A percentile compares a stretch with the other conserved stretches of the same genome.
These are phyloP conservation scores for Brachystomella parvula DNA, from an alignment of 1,140 invertebrate species.

Conservation along the genomic window DNA sequence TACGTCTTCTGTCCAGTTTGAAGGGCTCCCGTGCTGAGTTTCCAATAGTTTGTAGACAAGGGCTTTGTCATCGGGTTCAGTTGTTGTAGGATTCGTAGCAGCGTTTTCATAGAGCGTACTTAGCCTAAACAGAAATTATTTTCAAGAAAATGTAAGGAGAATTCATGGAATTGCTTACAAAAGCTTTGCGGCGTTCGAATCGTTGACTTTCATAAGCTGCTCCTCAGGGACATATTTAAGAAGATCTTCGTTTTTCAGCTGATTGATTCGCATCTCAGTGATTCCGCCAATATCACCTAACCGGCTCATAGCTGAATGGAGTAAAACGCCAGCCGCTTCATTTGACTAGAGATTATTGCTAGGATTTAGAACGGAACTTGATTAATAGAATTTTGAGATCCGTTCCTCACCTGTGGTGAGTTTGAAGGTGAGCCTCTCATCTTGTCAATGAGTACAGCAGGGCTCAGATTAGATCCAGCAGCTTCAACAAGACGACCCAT, in stretches of 20 bases:
- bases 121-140: conserved; percentile 4
- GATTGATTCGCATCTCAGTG: not conserved
- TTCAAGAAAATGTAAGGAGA: not conserved
- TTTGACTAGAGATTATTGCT: conserved; percentile 10
- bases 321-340: conserved; percentile 27
- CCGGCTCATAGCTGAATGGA: conserved; percentile 27
- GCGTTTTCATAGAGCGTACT: not conserved
- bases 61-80: conserved; percentile 33
- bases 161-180: conserved; percentile 17
- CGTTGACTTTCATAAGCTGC: conserved; percentile 32
- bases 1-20: conserved; percentile 14
- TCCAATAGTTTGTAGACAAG: conserved; percentile 29
- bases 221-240: conserved; percentile 31
- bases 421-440: conserved; percentile 12
- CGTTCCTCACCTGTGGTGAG: conserved; percentile 20
- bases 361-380: not conserved
- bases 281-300: conserved; percentile 25
- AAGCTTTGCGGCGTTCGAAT: conserved; percentile 21
- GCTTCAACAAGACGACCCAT: conserved; percentile 23
- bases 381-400: not conserved
- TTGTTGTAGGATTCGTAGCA: not conserved
- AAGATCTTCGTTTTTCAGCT: conserved; percentile 12
- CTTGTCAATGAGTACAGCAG: conserved; percentile 19
- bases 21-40: conserved; percentile 17
- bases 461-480: conserved; percentile 24